These are phyloP conservation scores for Paracanthobrama guichenoti DNA, from an alignment of 2,113 vertebrate genomes.

Conservation along the genomic window DNA sequence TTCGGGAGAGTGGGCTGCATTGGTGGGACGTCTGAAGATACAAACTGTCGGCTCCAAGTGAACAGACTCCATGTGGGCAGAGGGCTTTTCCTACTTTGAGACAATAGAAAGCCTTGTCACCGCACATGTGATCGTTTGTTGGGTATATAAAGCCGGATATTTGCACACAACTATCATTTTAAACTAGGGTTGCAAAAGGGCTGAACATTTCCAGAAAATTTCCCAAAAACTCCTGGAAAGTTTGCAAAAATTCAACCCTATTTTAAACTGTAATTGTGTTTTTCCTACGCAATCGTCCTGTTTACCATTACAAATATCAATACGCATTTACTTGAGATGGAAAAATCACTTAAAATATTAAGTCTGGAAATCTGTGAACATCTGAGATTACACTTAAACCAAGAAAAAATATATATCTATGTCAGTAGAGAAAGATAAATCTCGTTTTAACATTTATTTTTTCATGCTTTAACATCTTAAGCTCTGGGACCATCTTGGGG, in stretches of 20 bases:
- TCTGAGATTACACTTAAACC: neutral
- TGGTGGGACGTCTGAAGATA: slow-evolving; percentile 21
- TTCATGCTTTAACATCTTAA: neutral
- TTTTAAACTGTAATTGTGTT: neutral
- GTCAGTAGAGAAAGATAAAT: neutral
- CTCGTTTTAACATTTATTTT: neutral
- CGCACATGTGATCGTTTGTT: neutral
- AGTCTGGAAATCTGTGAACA: neutral
- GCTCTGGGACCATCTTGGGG: too few species aligned
- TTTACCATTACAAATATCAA: neutral
- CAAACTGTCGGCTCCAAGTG: neutral
- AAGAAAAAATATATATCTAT: neutral
- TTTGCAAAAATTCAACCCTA: too few species aligned
- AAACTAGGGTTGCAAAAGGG: too few species aligned
- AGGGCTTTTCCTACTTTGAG: neutral
- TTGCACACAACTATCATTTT: neutral
- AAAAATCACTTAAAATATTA: too few species aligned
- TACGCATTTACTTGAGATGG: neutral
- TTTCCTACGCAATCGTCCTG: too few species aligned
- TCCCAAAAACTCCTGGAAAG: too few species aligned
- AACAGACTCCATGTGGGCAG: neutral
- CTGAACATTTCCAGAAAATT: too few species aligned
- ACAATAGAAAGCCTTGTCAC: neutral
- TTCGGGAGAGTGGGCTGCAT: neutral
- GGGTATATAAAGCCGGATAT: neutral